Evolutionary conservation across 2,888 invertebrate genomes (phyloP).

Genomic region (Bruchidius siliquastri): DNA sequence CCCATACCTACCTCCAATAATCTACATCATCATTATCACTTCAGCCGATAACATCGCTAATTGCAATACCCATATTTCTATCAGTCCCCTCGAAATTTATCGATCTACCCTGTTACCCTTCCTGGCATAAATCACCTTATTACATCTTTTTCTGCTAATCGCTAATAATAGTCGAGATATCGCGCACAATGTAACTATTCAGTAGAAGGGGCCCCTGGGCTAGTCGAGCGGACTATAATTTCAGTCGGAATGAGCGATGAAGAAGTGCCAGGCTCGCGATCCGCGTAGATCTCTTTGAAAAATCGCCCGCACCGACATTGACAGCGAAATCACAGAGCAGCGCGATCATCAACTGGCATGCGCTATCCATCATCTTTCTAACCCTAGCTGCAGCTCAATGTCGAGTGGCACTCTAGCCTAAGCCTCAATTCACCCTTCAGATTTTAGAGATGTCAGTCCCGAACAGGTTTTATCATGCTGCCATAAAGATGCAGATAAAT

Average conservation of each 20-base stretch:
- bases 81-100: not conserved
- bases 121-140: not conserved
- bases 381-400: constrained; percentile 1
- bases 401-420: constrained; percentile 25
- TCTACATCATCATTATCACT: not conserved
- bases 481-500: too few relatives aligned
- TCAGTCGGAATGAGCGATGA: constrained; percentile 23
- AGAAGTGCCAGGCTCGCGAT: constrained; percentile 8
- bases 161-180: constrained; percentile 15
- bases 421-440: constrained; percentile 15
- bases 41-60: not conserved
- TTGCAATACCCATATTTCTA: not conserved
- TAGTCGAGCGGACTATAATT: constrained; percentile 32
- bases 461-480: too few relatives aligned
- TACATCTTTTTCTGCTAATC: constrained; percentile 14
- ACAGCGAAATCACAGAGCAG: constrained; percentile 36
- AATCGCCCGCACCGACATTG: constrained; percentile 32
- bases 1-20: not conserved
- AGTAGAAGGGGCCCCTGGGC: constrained; percentile 31
- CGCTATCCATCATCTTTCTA: constrained; percentile 12
- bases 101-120: not conserved
- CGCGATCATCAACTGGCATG: constrained; percentile 7
- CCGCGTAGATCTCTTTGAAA: not conserved
- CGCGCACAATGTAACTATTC: constrained; percentile 29
- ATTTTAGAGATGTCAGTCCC: too few relatives aligned